Evolutionary conservation across 2,888 invertebrate genomes (phyloP).

Genomic region (Electrophaes corylata): DNA sequence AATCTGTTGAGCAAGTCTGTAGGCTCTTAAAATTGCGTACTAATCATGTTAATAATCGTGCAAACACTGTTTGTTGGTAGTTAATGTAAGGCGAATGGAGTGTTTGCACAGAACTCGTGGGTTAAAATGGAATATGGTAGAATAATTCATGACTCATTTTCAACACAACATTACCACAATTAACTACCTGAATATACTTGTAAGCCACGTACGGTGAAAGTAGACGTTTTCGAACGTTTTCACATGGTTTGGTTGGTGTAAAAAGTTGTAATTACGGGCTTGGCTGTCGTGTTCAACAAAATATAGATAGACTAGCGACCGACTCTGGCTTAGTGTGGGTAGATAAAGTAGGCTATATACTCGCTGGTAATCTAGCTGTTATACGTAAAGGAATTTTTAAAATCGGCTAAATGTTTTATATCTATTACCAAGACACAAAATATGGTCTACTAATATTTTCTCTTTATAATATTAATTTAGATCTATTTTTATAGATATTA

Average conservation of each 20-base stretch:
- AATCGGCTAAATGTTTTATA: too few relatives aligned
- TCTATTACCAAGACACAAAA: too few relatives aligned
- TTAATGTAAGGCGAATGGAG: slow-evolving; percentile 5
- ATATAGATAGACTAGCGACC: too few relatives aligned
- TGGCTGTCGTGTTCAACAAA: too few relatives aligned
- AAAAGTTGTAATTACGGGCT: background rate
- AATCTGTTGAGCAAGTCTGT: background rate
- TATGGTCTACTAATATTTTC: too few relatives aligned
- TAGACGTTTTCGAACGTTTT: background rate
- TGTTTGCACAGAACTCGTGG: slow-evolving; percentile 13
- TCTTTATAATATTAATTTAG: too few relatives aligned
- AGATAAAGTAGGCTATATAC: too few relatives aligned
- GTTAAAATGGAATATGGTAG: slow-evolving; percentile 5
- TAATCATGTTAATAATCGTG: slow-evolving; percentile 3
- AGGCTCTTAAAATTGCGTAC: slow-evolving; percentile 1
- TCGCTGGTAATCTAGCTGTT: too few relatives aligned
- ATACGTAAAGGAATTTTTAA: too few relatives aligned
- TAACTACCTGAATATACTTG: background rate
- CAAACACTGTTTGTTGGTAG: background rate
- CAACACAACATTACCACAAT: background rate
- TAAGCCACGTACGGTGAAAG: background rate
- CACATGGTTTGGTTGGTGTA: background rate
- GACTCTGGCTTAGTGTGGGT: too few relatives aligned
- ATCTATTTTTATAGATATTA: too few relatives aligned
- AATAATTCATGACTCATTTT: slow-evolving; percentile 2